phyloP scores from a whole-genome alignment of 2,888 invertebrate species.

The Epinotia ramella region DNA sequence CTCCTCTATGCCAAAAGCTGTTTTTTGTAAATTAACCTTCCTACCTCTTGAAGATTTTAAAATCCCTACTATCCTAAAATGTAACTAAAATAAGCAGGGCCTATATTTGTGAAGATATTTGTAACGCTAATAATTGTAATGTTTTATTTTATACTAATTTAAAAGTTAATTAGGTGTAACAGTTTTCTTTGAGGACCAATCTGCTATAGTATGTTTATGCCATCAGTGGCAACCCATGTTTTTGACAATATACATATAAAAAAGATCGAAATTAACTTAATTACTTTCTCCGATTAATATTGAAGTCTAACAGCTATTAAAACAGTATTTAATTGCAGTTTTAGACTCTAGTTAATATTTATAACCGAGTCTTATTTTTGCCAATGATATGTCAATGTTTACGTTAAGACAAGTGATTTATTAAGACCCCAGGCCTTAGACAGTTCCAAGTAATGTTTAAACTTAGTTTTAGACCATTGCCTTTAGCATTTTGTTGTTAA shows the following conservation, averaged over 20 bases:
- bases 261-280: background rate
- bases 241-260: conserved; percentile 22
- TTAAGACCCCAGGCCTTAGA: conserved; percentile 23
- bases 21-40: conserved; percentile 31
- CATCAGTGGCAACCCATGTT: conserved; percentile 8
- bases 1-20: conserved; percentile 39
- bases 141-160: conserved; percentile 36
- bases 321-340: background rate
- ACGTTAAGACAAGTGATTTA: conserved; percentile 32
- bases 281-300: background rate
- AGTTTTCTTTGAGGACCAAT: conserved; percentile 46
- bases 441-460: conserved; percentile 31
- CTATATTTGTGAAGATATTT: conserved; percentile 40
- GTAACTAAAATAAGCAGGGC: conserved; percentile 39
- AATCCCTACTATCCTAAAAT: conserved; percentile 30
- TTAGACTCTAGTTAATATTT: too few relatives aligned
- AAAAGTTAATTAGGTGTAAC: conserved; percentile 42
- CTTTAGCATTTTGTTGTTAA: conserved; percentile 38
- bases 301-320: background rate
- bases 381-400: background rate
- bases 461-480: conserved; percentile 29
- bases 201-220: conserved; percentile 25
- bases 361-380: background rate
- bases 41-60: conserved; percentile 41
- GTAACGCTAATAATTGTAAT: conserved; percentile 35